phyloP scores from a whole-genome alignment of 2,888 invertebrate genomes.

The Rapana venosa region DNA sequence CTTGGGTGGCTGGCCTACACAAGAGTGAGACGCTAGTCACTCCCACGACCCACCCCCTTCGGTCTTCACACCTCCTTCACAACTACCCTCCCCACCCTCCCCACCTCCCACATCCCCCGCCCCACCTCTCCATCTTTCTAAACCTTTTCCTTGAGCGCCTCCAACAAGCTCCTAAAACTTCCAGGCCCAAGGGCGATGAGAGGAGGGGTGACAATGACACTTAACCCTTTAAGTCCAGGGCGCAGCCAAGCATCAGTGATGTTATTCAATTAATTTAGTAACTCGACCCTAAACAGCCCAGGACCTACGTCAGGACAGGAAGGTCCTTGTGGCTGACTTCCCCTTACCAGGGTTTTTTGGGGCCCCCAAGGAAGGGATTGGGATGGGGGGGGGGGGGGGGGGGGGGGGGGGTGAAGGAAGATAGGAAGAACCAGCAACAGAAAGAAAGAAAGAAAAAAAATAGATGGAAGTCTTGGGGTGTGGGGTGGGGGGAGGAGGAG shows the following conservation, averaged over 20 bases:
- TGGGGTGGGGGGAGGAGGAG: not conserved
- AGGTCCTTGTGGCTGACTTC: not conserved
- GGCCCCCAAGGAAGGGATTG: too few species aligned
- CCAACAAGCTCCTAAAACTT: not conserved
- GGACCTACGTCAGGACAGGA: too few species aligned
- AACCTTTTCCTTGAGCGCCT: not conserved
- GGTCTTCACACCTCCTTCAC: not conserved
- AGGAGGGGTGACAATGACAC: too few species aligned
- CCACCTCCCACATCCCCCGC: not conserved
- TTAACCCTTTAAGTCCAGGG: not conserved
- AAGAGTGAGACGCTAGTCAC: too few species aligned
- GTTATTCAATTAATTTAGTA: slow-evolving; percentile 24
- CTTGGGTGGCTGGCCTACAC: not conserved
- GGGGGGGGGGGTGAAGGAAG: not conserved
- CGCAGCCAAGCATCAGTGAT: not conserved
- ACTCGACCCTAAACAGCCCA: not conserved
- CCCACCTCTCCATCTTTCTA: too few species aligned
- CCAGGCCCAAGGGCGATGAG: not conserved
- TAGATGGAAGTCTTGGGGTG: not conserved
- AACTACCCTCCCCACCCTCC: slow-evolving; percentile 1
- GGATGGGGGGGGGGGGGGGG: too few species aligned
- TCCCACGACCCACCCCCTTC: not conserved
- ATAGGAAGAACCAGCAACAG: too few species aligned
- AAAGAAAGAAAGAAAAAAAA: too few species aligned
- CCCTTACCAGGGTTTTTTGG: not conserved